Evolutionary conservation across 2,113 vertebrate species (phyloP).

Genomic region (Agelaius tricolor): DNA sequence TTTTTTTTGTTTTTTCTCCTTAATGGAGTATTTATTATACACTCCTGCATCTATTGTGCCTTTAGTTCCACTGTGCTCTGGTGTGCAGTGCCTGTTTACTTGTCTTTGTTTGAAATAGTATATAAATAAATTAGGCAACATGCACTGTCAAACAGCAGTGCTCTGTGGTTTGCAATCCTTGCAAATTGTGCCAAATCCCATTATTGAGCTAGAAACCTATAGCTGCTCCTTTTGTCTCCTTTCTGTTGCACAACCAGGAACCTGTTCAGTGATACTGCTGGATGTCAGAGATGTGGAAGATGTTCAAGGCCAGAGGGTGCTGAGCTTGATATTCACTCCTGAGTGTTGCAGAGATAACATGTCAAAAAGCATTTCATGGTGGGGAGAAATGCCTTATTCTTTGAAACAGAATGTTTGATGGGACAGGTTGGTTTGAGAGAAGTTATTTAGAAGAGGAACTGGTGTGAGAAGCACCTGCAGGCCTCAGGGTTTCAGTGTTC

Average conservation of each 20-base stretch:
- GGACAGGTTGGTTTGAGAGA: background rate
- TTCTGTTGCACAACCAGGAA: background rate
- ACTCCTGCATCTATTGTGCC: background rate
- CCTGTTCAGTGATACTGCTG: background rate
- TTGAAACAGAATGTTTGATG: background rate
- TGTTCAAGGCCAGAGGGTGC: background rate
- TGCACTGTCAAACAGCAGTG: background rate
- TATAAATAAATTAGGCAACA: background rate
- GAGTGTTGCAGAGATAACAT: background rate
- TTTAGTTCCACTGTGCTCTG: background rate
- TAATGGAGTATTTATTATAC: conserved; percentile 13
- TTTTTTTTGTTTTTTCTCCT: background rate
- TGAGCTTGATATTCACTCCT: background rate
- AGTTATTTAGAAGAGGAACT: background rate
- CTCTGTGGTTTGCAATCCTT: background rate
- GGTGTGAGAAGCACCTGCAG: background rate
- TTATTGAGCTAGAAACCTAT: background rate
- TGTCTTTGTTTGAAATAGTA: conserved; percentile 47
- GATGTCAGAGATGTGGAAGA: background rate
- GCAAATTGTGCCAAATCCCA: background rate
- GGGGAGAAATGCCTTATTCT: background rate
- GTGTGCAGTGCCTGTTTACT: background rate
- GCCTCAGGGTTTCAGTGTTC: background rate
- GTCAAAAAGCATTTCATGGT: background rate
- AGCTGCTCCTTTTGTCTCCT: background rate